Conservation (phyloP, 2,888 invertebrate genomes). For the Saturnia japonica region DNA sequence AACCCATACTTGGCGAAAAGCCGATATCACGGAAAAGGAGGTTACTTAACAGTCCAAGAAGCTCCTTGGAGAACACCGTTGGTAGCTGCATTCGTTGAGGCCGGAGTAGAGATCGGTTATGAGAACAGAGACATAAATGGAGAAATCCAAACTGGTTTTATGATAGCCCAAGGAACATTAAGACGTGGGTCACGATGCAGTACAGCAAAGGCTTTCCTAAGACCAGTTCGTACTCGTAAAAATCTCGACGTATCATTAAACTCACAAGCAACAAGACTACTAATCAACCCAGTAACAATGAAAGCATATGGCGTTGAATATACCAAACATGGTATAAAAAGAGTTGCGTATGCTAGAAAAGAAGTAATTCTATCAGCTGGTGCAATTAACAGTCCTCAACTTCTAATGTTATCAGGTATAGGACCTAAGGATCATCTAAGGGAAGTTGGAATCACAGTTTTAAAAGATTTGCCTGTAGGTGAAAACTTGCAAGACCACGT, state of each 20-base stretch:
- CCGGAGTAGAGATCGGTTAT: slow-evolving; percentile 91
- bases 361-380: slow-evolving; percentile 95
- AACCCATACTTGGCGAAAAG: slow-evolving; percentile 90
- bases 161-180: slow-evolving; percentile 92
- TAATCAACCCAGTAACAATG: slow-evolving; percentile 88
- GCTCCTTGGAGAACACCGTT: slow-evolving; percentile 92
- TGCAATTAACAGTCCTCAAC: slow-evolving; percentile 94
- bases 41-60: slow-evolving; percentile 90
- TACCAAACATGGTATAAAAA: slow-evolving; percentile 86
- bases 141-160: slow-evolving; percentile 89
- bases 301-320: slow-evolving; percentile 92
- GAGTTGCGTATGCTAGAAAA: slow-evolving; percentile 87
- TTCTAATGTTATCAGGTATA: slow-evolving; percentile 95
- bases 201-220: slow-evolving; percentile 92
- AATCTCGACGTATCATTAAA: slow-evolving; percentile 92
- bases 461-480: slow-evolving; percentile 89
- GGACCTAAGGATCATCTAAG: slow-evolving; percentile 87
- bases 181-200: slow-evolving; percentile 91
- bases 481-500: slow-evolving; percentile 94
- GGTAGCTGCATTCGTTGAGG: slow-evolving; percentile 91
- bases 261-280: slow-evolving; percentile 88
- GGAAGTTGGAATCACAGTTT: slow-evolving; percentile 86
- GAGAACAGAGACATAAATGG: slow-evolving; percentile 92
- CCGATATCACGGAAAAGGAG: slow-evolving; percentile 87
- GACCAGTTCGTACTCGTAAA: slow-evolving; percentile 87